Base-by-base conservation (phyloP, 2,797 vertebrate species). In the Dromococcyx pavoninus region DNA sequence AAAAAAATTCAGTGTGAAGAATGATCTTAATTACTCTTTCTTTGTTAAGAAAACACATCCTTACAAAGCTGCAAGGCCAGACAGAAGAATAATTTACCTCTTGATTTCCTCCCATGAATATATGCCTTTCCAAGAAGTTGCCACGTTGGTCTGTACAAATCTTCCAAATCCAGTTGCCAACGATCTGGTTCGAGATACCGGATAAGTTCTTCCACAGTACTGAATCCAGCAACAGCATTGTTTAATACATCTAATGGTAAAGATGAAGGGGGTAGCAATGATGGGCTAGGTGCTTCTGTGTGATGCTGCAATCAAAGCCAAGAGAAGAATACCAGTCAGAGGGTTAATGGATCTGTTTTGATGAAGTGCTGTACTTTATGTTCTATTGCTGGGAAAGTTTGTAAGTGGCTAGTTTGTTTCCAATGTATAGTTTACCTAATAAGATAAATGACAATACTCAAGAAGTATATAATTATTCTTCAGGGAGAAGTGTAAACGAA, bases 101-200 rank as follows among this genome's bases (percentile, higher is more conserved):
- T 98, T 76, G 98, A 98, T 97, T 99, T 99, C 97, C 98, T 99
- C 86, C 98, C 99, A 77, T 98, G 98, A 87, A 99, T 97, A 96
- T 99, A 99, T 39, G 99, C 99, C 96, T 99, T 99, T 62, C 99
- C 99, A 88, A 99, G 98, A 80, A 99, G 97, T 5, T 99, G 99
- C 99, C 99, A 99, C 1, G 98, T 97, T 65, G 99, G 99, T 97
- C 98, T 99, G 97, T 99, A 99, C 28, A 99, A 84, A 79, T 99
- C 99, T 67, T 99, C 99, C 97, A 99, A 98, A 96, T 99, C 99
- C 96, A 99, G 95, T 82, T 99, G 99, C 99, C 99, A 99, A 79
- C 98, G 97, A 25, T 99, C 99, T 2, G 99, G 99, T 94, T 99
- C 99, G 51, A 99, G 98, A 91, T 99, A 99, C 72, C 99, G 99